Conservation (phyloP, 2,888 invertebrate species). For the Nymphalis urticae region DNA sequence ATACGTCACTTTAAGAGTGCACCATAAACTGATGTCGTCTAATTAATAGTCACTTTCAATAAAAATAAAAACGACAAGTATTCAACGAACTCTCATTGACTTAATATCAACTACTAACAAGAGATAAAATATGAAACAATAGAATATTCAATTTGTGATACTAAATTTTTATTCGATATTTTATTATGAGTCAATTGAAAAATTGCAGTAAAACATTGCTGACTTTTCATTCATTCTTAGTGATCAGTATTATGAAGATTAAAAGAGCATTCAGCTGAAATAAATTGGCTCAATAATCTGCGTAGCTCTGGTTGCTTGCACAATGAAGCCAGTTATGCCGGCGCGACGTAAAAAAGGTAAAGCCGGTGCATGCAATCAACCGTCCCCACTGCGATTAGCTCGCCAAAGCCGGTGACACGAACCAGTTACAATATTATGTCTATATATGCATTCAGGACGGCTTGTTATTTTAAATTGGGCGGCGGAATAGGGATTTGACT, state of each 20-base stretch:
- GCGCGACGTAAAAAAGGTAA: conserved; percentile 43
- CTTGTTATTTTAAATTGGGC: conserved; percentile 74
- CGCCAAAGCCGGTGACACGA: conserved; percentile 68
- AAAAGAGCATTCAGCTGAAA: conserved; percentile 50
- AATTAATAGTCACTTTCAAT: neutral
- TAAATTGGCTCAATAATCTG: conserved; percentile 72
- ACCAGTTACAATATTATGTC: conserved; percentile 60
- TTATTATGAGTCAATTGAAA: neutral
- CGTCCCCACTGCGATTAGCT: conserved; percentile 67
- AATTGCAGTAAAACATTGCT: conserved; percentile 28
- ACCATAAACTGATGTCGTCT: conserved; percentile 13
- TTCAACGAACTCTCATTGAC: neutral
- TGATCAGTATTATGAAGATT: conserved; percentile 28
- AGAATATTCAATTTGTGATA: neutral
- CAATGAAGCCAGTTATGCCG: conserved; percentile 65
- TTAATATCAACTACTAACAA: neutral
- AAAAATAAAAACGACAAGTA: neutral
- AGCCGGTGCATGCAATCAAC: conserved; percentile 66
- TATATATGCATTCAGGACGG: conserved; percentile 53
- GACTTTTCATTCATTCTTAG: conserved; percentile 21
- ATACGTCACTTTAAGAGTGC: conserved; percentile 30
- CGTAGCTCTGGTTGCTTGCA: conserved; percentile 65
- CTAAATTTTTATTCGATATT: neutral
- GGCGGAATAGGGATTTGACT: conserved; percentile 19
- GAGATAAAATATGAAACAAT: neutral